A percentile compares a stretch with the other conserved stretches of the same genome.
Evolutionary conservation across 2,797 vertebrate genomes (phyloP).

Genomic region (Gymnoscopelus microlampas): DNA sequence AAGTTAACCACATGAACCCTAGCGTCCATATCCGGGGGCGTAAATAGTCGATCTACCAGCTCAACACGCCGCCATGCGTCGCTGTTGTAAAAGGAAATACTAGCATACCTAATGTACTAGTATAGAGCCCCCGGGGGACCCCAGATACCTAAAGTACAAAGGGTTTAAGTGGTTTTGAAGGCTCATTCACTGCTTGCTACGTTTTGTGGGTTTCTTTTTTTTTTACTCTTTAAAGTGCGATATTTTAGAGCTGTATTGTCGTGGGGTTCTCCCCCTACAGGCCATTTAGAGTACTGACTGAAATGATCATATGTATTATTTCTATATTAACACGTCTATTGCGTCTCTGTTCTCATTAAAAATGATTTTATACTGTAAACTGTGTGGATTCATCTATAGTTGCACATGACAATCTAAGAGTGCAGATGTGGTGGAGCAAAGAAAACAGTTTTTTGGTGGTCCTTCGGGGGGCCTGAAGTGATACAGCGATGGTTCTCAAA

Average conservation of each 20-base stretch:
- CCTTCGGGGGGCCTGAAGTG: no score
- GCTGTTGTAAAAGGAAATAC: no score
- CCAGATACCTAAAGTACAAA: no score
- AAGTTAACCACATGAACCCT: neutral
- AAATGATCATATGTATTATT: slow-evolving; percentile 74
- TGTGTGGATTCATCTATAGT: slow-evolving; percentile 21
- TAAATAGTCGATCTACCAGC: no score
- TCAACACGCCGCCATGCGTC: no score
- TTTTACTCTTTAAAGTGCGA: slow-evolving; percentile 31
- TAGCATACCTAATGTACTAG: no score
- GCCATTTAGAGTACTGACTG: slow-evolving; percentile 69
- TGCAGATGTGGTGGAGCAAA: neutral
- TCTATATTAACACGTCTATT: slow-evolving; percentile 69
- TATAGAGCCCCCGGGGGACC: no score
- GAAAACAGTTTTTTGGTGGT: neutral
- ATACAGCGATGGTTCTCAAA: no score
- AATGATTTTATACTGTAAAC: slow-evolving; percentile 34
- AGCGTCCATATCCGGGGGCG: no score
- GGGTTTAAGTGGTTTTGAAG: neutral
- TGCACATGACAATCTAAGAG: neutral
- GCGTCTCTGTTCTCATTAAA: slow-evolving; percentile 60
- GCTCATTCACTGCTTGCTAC: slow-evolving; percentile 24
- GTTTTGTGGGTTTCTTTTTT: slow-evolving; percentile 21
- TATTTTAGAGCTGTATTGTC: slow-evolving; percentile 37
- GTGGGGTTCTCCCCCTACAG: slow-evolving; percentile 46